phyloP scores from a whole-genome alignment of 2,113 vertebrate species.

The Bettongia penicillata region DNA sequence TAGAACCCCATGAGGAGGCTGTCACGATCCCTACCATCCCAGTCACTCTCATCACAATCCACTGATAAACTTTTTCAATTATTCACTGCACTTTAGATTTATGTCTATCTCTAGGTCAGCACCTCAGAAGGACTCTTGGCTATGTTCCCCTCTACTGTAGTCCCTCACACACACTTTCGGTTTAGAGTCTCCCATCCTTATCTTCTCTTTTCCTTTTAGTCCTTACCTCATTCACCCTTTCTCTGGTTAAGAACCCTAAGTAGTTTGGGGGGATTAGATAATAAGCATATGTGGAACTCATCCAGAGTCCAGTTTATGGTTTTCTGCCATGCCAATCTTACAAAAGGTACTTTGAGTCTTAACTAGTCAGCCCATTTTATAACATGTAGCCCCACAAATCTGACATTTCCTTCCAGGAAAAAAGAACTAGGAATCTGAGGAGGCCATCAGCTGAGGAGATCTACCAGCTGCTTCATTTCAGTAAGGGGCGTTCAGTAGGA shows the following conservation, averaged over 20 bases:
- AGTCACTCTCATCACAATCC: background rate
- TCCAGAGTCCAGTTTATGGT: background rate
- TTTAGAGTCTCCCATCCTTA: background rate
- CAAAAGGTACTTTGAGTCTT: background rate
- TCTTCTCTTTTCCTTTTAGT: background rate
- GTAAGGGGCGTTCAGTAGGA: background rate
- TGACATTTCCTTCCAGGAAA: background rate
- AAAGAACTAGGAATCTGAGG: background rate
- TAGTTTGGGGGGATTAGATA: background rate
- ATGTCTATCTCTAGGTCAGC: background rate
- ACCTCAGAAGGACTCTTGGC: background rate
- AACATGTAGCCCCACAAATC: background rate
- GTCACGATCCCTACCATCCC: background rate
- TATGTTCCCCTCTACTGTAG: background rate
- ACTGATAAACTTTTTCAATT: background rate
- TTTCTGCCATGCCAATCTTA: background rate
- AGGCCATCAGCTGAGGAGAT: background rate
- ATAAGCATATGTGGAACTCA: background rate
- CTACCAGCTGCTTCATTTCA: background rate
- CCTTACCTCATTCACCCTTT: background rate
- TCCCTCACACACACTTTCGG: background rate
- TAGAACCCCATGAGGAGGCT: background rate
- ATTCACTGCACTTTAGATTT: background rate
- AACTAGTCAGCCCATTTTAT: background rate
- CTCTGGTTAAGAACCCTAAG: background rate